Evolutionary conservation across 2,113 vertebrate genomes (phyloP), one percentile per base, ranked within the genome.

Genomic region (Tetraodon nigroviridis): DNA sequence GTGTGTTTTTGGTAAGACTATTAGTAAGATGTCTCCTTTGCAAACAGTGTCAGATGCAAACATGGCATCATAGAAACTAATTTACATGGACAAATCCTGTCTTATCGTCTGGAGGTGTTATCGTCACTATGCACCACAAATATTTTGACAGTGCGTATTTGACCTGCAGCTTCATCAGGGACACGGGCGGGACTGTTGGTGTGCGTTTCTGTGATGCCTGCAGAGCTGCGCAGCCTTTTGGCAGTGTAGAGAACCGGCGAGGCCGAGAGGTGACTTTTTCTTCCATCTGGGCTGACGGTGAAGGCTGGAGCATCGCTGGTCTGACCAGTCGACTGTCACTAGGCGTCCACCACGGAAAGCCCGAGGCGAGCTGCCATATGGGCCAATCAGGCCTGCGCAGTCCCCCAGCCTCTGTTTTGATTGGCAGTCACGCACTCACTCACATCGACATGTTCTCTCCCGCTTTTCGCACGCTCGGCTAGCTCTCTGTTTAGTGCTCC

Each of bases 281-380:
- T 62, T 84, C 83, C 83, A 79, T 87, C 82, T 83, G 81, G 73
- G 51, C 78, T 75, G 76, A 84, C 80, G 51, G 82, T n/a, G 71
- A 80, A 74, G 73, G 76, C 80, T 73, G 79, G 78, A 85, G 74
- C 77, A 77, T 78, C 78, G 66, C 75, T 60, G 24, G 73, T 67
- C 64, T 51, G 65, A 83, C 79, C 78, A 84, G 83, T 73, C 73
- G 78, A 45, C 46, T 79, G 67, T 75, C 62, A 75, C 73, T 76
- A 69, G 62, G 46, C 71, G 73, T 57, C 71, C 79, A 59, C 64
- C 60, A 74, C 75, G 71, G 20, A 66, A 58, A 74, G 73, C 77
- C 85, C 53, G 65, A 81, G 66, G 77, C 77, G 75, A 80, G 64
- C 60, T 56, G 73, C 76, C 73, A 82, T 71, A 71, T 72, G 83